phyloP scores from a whole-genome alignment of 2,113 vertebrate species.

The Bubalus kerabau region DNA sequence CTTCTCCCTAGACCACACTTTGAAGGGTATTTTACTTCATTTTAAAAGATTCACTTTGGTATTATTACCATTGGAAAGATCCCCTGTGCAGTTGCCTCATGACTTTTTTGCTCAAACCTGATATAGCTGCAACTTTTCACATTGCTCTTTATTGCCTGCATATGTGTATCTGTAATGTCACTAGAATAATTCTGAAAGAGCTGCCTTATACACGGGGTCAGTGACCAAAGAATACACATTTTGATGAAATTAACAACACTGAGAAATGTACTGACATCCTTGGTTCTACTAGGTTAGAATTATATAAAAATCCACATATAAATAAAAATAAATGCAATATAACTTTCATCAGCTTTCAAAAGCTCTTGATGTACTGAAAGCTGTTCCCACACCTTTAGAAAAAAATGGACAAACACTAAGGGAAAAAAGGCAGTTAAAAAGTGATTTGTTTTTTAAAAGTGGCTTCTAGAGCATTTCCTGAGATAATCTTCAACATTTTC shows the following conservation, averaged over 20 bases:
- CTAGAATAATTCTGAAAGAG: not conserved
- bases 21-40: not conserved
- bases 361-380: not conserved
- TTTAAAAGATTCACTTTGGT: not conserved
- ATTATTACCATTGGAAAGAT: not conserved
- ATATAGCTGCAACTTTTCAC: not conserved
- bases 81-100: not conserved
- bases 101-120: not conserved
- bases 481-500: slow-evolving; percentile 7
- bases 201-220: not conserved
- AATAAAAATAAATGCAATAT: not conserved
- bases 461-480: slow-evolving; percentile 7
- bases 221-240: not conserved
- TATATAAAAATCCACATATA: not conserved
- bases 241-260: not conserved
- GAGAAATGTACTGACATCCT: not conserved
- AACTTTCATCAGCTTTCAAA: not conserved
- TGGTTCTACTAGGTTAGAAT: not conserved
- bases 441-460: not conserved
- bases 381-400: not conserved
- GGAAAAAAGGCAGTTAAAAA: not conserved
- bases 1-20: not conserved
- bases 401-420: not conserved
- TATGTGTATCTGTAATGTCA: not conserved
- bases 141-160: not conserved